Evolutionary conservation across 2,888 invertebrate species (phyloP).

Genomic region (Brachyptera putata): DNA sequence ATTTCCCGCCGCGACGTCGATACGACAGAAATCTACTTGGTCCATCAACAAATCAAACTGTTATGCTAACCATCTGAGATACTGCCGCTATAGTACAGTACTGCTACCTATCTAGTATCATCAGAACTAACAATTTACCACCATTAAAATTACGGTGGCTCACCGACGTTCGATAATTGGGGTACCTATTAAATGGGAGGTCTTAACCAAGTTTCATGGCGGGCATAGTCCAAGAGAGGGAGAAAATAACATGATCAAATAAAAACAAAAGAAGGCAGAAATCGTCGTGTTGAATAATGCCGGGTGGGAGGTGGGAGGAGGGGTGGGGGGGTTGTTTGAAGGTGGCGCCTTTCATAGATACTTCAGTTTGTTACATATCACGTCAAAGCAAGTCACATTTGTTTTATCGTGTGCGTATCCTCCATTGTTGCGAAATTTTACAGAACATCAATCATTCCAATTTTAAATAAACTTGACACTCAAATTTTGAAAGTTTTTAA

Average conservation of each 20-base stretch:
- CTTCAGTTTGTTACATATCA: slow-evolving; percentile 30
- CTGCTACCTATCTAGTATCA: no score
- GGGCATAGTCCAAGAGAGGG: slow-evolving; percentile 37
- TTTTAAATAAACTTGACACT: no score
- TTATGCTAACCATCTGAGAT: no score
- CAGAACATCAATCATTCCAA: background rate
- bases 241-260: slow-evolving; percentile 29
- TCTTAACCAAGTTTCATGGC: slow-evolving; percentile 46
- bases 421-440: slow-evolving; percentile 7
- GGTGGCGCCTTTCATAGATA: slow-evolving; percentile 14
- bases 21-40: no score
- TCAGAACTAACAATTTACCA: no score
- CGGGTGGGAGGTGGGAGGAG: slow-evolving; percentile 32
- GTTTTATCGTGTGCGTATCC: background rate
- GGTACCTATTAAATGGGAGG: slow-evolving; percentile 50
- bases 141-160: no score
- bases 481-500: no score
- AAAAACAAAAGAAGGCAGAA: slow-evolving; percentile 30
- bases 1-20: no score
- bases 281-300: slow-evolving; percentile 26
- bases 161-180: slow-evolving; percentile 31
- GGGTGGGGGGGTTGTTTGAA: slow-evolving; percentile 16
- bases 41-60: no score
- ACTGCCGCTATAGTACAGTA: no score
- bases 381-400: slow-evolving; percentile 16